Conservation (phyloP, 2,888 invertebrate genomes). For the Eucera pruinosa region DNA sequence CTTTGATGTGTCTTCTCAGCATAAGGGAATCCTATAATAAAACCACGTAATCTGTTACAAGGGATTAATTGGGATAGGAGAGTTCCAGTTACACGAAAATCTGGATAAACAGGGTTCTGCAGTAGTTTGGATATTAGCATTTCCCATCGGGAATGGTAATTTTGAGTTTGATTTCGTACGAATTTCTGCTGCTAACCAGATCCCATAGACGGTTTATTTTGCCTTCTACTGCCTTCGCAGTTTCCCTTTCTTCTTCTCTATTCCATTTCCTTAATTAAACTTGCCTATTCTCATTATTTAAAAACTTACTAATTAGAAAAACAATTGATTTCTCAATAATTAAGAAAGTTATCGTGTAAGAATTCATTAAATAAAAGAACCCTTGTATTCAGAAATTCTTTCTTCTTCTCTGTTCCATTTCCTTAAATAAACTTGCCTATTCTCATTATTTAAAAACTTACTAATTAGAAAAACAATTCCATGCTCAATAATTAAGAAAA, state of each 20-base stretch:
- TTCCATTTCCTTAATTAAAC: not conserved
- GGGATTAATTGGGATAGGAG: constrained; percentile 40
- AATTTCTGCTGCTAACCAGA: constrained; percentile 11
- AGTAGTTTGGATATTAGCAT: constrained; percentile 50
- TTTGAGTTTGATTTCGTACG: constrained; percentile 56
- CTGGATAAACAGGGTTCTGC: constrained; percentile 47
- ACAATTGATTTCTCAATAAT: too few relatives aligned
- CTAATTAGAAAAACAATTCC: too few relatives aligned
- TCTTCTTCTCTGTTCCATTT: too few relatives aligned
- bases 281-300: too few relatives aligned
- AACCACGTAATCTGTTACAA: constrained; percentile 44
- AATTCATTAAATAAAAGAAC: too few relatives aligned
- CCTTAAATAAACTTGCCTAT: too few relatives aligned
- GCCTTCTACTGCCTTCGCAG: not conserved
- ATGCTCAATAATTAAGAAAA: too few relatives aligned
- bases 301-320: too few relatives aligned
- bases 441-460: too few relatives aligned
- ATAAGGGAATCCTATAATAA: too few relatives aligned
- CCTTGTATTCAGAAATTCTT: too few relatives aligned
- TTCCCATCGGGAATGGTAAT: constrained; percentile 42
- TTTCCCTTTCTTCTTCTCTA: not conserved
- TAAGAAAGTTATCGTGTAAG: too few relatives aligned
- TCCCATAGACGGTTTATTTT: constrained; percentile 27
- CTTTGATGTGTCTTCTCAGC: constrained; percentile 13
- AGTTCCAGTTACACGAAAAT: constrained; percentile 53